Percentiles rank a stretch among this genome's conserved stretches.
phyloP scores from a whole-genome alignment of 2,888 invertebrate genomes.

The Pristionchus arcanus region DNA sequence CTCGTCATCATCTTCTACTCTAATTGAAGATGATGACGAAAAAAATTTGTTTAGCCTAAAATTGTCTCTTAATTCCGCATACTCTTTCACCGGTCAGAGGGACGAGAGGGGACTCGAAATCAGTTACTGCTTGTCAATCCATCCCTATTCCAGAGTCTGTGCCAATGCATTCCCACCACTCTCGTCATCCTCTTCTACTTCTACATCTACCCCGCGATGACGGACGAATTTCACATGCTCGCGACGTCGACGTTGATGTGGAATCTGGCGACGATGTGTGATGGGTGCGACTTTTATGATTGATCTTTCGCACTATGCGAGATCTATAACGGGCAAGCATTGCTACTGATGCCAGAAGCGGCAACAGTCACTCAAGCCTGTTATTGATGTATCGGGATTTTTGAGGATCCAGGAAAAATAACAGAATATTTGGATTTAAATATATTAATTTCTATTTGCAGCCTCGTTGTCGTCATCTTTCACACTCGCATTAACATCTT shows the following conservation, averaged over 20 bases:
- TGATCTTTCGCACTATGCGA: background rate
- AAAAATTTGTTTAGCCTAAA: too few relatives aligned
- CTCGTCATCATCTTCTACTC: too few relatives aligned
- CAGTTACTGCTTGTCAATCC: background rate
- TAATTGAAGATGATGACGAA: too few relatives aligned
- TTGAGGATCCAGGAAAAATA: too few relatives aligned
- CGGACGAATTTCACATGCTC: background rate
- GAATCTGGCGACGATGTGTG: constrained; percentile 28
- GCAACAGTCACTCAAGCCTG: background rate
- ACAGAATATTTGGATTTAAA: background rate
- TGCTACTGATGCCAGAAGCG: too few relatives aligned
- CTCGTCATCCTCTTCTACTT: constrained; percentile 30
- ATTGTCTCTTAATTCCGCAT: too few relatives aligned
- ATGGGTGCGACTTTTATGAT: background rate
- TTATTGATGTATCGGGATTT: background rate
- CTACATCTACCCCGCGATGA: constrained; percentile 6
- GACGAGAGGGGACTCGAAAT: too few relatives aligned
- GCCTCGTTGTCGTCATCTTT: constrained; percentile 18
- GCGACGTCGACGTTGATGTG: constrained; percentile 13
- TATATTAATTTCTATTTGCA: background rate
- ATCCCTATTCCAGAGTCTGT: background rate
- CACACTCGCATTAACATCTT: background rate
- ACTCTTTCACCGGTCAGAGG: too few relatives aligned
- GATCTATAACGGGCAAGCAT: too few relatives aligned
- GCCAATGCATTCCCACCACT: background rate